Percentiles rank a stretch among this genome's conserved stretches.
These are phyloP conservation scores for Scaptodrosophila lebanonensis DNA, from an alignment of 1,140 invertebrate species.

Conservation along the genomic window DNA sequence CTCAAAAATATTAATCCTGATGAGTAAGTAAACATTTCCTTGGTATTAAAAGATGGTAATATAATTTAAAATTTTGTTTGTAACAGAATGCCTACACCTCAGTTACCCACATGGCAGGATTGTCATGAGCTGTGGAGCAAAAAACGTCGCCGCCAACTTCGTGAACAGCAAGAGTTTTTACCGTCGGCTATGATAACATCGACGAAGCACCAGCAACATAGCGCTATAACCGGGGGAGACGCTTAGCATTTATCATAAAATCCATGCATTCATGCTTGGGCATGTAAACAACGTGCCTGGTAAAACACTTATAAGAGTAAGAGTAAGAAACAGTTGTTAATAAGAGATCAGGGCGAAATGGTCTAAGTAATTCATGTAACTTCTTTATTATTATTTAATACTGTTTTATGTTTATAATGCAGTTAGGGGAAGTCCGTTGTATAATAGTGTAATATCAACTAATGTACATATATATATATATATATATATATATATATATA, in stretches of 20 bases:
- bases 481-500: conserved; percentile 19
- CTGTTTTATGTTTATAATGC: conserved; percentile 33
- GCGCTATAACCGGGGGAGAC: conserved; percentile 59
- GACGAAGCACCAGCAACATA: conserved; percentile 80
- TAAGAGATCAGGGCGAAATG: conserved; percentile 30
- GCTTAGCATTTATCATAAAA: conserved; percentile 65
- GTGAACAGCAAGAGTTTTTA: conserved; percentile 81
- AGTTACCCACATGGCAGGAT: conserved; percentile 96
- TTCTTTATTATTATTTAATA: conserved; percentile 45
- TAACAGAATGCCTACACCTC: conserved; percentile 86
- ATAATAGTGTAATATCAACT: conserved; percentile 48
- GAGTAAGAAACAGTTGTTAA: conserved; percentile 38
- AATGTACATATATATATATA: conserved; percentile 25
- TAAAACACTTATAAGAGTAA: conserved; percentile 52
- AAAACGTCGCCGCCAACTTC: conserved; percentile 87
- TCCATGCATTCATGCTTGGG: conserved; percentile 45
- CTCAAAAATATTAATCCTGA: conserved; percentile 93
- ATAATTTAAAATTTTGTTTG: conserved; percentile 6
- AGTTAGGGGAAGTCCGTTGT: conserved; percentile 49
- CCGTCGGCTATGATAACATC: conserved; percentile 54
- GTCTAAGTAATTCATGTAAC: conserved; percentile 48
- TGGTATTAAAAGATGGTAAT: background rate
- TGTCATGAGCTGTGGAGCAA: conserved; percentile 99
- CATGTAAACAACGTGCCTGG: conserved; percentile 53
- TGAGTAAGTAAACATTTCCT: conserved; percentile 83